These are phyloP conservation scores for Cryptocheilus praepositus DNA, from an alignment of 2,888 invertebrate genomes.

Conservation along the genomic window DNA sequence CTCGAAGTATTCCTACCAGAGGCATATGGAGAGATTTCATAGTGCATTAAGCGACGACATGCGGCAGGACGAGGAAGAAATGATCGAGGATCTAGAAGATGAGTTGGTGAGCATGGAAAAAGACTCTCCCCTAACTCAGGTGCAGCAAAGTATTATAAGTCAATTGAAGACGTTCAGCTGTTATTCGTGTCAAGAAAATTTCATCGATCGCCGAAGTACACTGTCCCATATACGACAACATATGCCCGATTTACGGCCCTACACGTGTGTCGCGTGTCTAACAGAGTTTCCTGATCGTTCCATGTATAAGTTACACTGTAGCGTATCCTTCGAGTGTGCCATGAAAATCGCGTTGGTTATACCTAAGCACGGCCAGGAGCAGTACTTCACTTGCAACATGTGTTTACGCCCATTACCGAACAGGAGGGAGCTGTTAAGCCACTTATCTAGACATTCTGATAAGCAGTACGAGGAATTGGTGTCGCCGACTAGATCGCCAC, in stretches of 20 bases:
- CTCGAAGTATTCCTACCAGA: constrained; percentile 64
- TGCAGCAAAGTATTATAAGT: constrained; percentile 71
- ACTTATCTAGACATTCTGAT: constrained; percentile 66
- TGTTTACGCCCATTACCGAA: constrained; percentile 65
- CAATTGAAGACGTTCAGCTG: constrained; percentile 72
- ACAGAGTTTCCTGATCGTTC: constrained; percentile 69
- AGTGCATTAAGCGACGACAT: constrained; percentile 21
- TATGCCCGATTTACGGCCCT: constrained; percentile 68
- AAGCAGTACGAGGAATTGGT: constrained; percentile 61
- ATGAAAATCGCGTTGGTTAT: constrained; percentile 75
- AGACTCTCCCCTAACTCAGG: constrained; percentile 66
- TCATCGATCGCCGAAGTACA: constrained; percentile 66
- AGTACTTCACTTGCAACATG: constrained; percentile 73
- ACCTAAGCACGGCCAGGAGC: constrained; percentile 67
- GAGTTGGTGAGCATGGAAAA: constrained; percentile 63
- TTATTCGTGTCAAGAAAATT: constrained; percentile 65
- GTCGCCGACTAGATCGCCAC: constrained; percentile 50
- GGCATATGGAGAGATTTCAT: constrained; percentile 71
- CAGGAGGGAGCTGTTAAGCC: constrained; percentile 66
- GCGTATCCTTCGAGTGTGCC: constrained; percentile 76
- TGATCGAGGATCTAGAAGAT: constrained; percentile 60
- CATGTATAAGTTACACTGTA: constrained; percentile 69
- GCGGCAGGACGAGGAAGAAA: constrained; percentile 43
- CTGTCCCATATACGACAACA: constrained; percentile 71
- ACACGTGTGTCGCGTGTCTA: constrained; percentile 71